phyloP scores from a whole-genome alignment of 2,797 vertebrate genomes.

The Enteromius mattozi region DNA sequence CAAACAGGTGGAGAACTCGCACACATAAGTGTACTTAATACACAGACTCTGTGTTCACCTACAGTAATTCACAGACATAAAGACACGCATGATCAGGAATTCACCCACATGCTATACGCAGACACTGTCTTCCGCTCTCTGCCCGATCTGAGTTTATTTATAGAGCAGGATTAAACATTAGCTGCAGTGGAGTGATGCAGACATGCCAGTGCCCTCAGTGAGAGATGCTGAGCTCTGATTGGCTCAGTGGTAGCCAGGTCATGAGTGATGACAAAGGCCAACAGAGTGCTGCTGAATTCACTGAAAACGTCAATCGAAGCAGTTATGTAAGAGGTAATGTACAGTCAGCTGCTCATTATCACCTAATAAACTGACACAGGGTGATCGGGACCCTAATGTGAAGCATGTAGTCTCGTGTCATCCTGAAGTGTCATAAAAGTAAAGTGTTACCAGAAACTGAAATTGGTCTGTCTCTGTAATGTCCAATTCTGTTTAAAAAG shows the following conservation, averaged over 20 bases:
- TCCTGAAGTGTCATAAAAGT: neutral
- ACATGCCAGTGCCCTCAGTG: conserved; percentile 24
- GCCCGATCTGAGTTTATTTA: conserved; percentile 53
- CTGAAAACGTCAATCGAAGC: neutral
- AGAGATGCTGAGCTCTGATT: conserved; percentile 33
- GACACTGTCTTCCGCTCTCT: conserved; percentile 3
- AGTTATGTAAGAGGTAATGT: conserved; percentile 10
- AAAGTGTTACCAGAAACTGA: too few species aligned
- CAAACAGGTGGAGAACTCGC: conserved; percentile 46
- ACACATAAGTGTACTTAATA: neutral
- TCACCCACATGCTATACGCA: conserved; percentile 25
- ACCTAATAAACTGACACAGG: neutral
- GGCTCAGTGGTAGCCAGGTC: conserved; percentile 1
- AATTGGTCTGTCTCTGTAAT: too few species aligned
- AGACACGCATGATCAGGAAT: conserved; percentile 26
- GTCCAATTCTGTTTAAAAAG: too few species aligned
- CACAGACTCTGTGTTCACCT: conserved; percentile 2
- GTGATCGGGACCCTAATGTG: neutral
- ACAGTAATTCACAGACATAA: neutral
- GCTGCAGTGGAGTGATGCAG: conserved; percentile 47
- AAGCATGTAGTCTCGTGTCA: neutral
- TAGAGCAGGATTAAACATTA: conserved; percentile 49
- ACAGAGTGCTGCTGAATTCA: conserved; percentile 16
- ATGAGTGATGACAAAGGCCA: neutral
- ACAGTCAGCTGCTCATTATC: neutral